phyloP scores from a whole-genome alignment of 2,888 invertebrate genomes.

The Nomada ferruginata region DNA sequence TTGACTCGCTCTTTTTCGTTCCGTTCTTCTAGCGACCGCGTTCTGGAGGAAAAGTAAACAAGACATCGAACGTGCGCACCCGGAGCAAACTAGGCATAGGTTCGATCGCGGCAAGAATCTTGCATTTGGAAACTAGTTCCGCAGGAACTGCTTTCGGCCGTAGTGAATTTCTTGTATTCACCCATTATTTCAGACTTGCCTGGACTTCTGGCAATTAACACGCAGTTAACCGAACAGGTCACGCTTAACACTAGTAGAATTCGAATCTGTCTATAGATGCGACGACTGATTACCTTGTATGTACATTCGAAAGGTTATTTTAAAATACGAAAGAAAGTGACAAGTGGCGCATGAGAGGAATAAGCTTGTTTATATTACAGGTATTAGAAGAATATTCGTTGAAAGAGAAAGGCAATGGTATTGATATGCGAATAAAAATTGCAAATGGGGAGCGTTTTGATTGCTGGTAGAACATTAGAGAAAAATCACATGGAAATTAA shows the following conservation, averaged over 20 bases:
- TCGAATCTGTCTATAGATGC: too few relatives aligned
- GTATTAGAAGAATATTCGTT: too few relatives aligned
- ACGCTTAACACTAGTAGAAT: too few relatives aligned
- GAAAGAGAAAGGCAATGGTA: too few relatives aligned
- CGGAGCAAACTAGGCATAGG: background rate
- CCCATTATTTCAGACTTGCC: background rate
- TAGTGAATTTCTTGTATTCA: background rate
- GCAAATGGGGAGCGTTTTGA: background rate
- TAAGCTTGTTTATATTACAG: too few relatives aligned
- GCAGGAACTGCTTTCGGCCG: background rate
- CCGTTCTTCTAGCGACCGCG: constrained; percentile 41
- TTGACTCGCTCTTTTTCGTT: constrained; percentile 68
- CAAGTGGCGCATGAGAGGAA: too few relatives aligned
- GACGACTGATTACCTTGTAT: too few relatives aligned
- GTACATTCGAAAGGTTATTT: too few relatives aligned
- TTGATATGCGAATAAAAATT: too few relatives aligned
- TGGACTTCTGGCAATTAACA: background rate
- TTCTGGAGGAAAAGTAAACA: constrained; percentile 59
- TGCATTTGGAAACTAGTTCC: background rate
- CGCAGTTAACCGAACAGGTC: too few relatives aligned
- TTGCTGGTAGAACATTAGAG: background rate
- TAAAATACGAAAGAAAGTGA: too few relatives aligned
- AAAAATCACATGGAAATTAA: constrained; percentile 14
- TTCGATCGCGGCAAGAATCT: background rate
- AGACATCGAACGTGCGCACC: constrained; percentile 50